These are phyloP conservation scores for Netelia inedita DNA, from an alignment of 2,888 invertebrate genomes.

Conservation along the genomic window DNA sequence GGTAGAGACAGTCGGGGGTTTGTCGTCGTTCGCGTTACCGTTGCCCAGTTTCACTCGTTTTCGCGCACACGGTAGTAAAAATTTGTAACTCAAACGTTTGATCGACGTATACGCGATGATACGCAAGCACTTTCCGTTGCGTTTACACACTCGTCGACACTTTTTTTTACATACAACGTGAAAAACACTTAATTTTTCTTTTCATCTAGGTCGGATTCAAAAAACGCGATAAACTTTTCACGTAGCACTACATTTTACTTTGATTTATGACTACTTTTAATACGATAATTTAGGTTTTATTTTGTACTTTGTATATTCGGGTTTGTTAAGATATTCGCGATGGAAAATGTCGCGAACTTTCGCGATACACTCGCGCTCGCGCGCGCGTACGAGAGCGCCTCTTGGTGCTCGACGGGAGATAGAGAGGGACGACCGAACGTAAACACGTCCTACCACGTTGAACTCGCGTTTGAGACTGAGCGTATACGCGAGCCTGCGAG, in stretches of 20 bases:
- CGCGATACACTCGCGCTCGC: constrained; percentile 23
- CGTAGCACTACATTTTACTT: constrained; percentile 7
- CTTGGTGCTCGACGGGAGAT: constrained; percentile 13
- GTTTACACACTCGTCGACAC: constrained; percentile 27
- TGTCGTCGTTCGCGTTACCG: background rate
- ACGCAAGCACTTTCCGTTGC: background rate
- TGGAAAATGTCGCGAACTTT: background rate
- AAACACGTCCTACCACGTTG: constrained; percentile 72
- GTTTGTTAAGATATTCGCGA: constrained; percentile 4
- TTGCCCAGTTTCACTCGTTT: background rate
- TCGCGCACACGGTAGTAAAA: background rate
- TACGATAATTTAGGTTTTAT: no score
- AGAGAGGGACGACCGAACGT: constrained; percentile 23
- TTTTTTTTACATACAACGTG: background rate
- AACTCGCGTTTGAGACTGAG: constrained; percentile 81
- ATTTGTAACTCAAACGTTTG: background rate
- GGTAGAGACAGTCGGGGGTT: background rate
- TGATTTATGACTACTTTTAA: background rate
- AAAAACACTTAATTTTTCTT: constrained; percentile 6
- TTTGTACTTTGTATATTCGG: background rate
- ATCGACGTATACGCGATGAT: background rate
- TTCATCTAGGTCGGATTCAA: background rate
- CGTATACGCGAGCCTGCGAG: constrained; percentile 45
- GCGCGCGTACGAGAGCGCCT: constrained; percentile 42
- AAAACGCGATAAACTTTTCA: background rate